Conservation (phyloP, 2,113 vertebrate genomes). For the Chrysemys picta region DNA sequence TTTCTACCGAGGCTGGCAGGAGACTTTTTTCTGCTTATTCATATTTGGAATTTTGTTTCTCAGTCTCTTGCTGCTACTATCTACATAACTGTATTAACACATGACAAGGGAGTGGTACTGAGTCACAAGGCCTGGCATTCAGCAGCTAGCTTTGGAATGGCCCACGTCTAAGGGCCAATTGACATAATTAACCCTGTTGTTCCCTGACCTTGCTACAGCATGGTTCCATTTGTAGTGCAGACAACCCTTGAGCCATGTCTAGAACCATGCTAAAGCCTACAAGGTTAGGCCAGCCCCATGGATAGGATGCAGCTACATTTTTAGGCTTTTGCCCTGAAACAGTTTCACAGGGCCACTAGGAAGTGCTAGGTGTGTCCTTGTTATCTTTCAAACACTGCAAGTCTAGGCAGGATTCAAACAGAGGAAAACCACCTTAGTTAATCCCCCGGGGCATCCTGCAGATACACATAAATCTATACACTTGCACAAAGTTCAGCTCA, state of each 20-base stretch:
- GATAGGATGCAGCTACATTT: background rate
- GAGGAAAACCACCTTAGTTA: background rate
- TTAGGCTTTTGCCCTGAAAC: background rate
- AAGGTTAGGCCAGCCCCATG: background rate
- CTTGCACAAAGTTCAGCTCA: background rate
- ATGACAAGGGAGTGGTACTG: accelerated
- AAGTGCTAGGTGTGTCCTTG: background rate
- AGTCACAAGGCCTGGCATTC: accelerated
- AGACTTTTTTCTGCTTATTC: background rate
- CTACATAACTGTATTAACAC: accelerated
- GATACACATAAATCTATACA: background rate
- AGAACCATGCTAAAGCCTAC: background rate
- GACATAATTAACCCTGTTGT: background rate
- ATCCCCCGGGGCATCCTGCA: background rate
- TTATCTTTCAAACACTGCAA: background rate
- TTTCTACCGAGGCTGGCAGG: background rate
- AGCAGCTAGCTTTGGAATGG: background rate
- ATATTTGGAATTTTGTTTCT: background rate
- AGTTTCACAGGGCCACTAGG: background rate
- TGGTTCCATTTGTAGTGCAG: background rate
- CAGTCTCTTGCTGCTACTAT: background rate
- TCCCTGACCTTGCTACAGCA: background rate
- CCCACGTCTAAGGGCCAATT: background rate
- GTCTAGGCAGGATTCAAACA: background rate
- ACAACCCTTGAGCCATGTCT: background rate